Evolutionary conservation across 2,113 vertebrate species (phyloP).

Genomic region (Gopherus evgoodei): DNA sequence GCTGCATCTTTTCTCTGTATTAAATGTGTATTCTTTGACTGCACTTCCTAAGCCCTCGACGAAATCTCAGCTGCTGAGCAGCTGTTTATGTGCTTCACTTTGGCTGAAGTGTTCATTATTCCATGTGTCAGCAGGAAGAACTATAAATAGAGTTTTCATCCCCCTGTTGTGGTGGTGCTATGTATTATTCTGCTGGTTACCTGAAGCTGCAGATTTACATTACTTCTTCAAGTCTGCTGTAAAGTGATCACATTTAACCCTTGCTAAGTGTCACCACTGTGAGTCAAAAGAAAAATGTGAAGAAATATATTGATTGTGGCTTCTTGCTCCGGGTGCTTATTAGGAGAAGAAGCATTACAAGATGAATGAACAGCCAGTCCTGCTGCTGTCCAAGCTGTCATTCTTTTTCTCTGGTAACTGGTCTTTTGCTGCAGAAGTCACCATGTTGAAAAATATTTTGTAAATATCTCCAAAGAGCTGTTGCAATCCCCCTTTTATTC

Average conservation of each 20-base stretch:
- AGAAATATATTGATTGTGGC: neutral
- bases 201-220: neutral
- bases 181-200: neutral
- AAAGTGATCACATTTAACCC: neutral
- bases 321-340: neutral
- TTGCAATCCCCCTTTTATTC: neutral
- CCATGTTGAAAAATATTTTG: neutral
- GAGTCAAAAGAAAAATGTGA: neutral
- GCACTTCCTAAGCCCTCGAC: neutral
- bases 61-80: slow-evolving; percentile 48
- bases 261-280: neutral
- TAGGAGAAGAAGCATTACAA: neutral
- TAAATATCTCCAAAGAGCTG: neutral
- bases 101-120: slow-evolving; percentile 11
- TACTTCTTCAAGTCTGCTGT: slow-evolving; percentile 4
- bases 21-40: neutral
- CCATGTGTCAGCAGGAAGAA: slow-evolving; percentile 46
- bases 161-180: neutral
- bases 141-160: slow-evolving; percentile 59
- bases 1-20: neutral
- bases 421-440: neutral
- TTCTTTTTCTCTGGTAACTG: neutral
- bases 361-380: neutral
- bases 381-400: neutral
- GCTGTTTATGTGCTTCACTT: slow-evolving; percentile 2